Evolutionary conservation across 2,797 vertebrate species (phyloP).

Genomic region (Crenichthys baileyi): DNA sequence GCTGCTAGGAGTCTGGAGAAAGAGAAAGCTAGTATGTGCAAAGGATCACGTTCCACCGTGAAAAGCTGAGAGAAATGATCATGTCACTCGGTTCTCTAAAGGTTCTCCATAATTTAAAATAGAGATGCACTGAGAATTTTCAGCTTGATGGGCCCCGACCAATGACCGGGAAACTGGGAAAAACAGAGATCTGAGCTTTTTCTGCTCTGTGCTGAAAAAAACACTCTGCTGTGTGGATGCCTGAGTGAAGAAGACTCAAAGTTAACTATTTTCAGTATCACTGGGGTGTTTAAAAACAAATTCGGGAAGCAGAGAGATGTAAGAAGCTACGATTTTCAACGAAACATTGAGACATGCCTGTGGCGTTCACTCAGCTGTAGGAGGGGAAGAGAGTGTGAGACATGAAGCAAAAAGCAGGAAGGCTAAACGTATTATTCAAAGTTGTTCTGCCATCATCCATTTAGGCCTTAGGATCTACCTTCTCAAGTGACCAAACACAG

Average conservation of each 20-base stretch:
- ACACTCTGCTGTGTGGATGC: too few species aligned
- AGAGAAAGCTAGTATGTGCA: constrained; percentile 49
- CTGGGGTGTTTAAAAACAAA: neutral
- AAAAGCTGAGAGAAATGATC: constrained; percentile 11
- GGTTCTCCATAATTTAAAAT: constrained; percentile 1
- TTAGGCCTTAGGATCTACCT: neutral
- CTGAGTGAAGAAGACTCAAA: neutral
- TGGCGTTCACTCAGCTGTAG: neutral
- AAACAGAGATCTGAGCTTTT: neutral
- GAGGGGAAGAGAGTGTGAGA: neutral
- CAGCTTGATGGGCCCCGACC: neutral
- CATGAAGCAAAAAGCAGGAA: neutral
- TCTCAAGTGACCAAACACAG: neutral
- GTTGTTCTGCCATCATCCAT: neutral
- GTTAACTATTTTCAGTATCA: neutral
- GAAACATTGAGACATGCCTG: neutral
- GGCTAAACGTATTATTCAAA: neutral
- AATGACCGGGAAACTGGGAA: neutral
- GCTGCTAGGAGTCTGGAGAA: constrained; percentile 34
- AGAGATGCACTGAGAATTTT: neutral
- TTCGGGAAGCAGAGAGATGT: neutral
- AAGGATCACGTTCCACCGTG: constrained; percentile 19
- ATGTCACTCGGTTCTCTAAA: neutral
- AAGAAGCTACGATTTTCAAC: neutral
- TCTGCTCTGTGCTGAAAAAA: too few species aligned